Evolutionary conservation across 1,140 invertebrate species (phyloP).

Genomic region (Calephelis nemesis): DNA sequence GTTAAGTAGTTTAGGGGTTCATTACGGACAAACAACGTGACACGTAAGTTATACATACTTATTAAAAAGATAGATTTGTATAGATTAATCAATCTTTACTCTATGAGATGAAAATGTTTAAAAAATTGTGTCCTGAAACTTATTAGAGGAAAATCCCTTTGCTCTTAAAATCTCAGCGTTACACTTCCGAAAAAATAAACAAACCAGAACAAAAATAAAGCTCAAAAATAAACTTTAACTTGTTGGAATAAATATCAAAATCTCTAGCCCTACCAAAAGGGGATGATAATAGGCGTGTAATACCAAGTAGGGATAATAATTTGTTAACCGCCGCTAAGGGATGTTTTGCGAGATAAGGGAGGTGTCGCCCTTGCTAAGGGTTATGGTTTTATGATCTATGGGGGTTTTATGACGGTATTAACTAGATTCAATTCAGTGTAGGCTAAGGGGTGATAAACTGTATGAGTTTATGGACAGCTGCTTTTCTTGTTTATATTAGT

Average conservation of each 20-base stretch:
- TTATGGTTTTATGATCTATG: conserved; percentile 22
- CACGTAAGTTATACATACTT: no score
- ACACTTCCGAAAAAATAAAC: no score
- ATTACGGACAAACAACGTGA: no score
- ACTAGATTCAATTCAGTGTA: conserved; percentile 19
- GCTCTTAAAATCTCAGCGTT: no score
- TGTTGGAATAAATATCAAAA: conserved; percentile 2
- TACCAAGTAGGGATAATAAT: conserved; percentile 23
- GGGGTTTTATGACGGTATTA: conserved; percentile 20
- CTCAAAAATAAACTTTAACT: not conserved
- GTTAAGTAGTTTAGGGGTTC: no score
- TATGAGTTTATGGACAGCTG: conserved; percentile 12
- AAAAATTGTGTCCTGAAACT: no score
- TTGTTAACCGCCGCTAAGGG: conserved; percentile 20
- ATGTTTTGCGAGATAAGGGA: conserved; percentile 23
- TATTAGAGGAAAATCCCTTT: no score
- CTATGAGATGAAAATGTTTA: no score
- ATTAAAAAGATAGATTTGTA: no score
- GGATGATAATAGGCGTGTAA: conserved; percentile 16
- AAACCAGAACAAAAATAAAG: no score
- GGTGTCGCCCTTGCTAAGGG: conserved; percentile 21
- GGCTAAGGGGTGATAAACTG: conserved; percentile 7
- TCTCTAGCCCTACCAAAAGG: conserved; percentile 1
- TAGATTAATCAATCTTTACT: no score
- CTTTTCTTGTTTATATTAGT: not conserved